Base-by-base conservation (phyloP, 2,888 invertebrate species). In the Tineola bisselliella region DNA sequence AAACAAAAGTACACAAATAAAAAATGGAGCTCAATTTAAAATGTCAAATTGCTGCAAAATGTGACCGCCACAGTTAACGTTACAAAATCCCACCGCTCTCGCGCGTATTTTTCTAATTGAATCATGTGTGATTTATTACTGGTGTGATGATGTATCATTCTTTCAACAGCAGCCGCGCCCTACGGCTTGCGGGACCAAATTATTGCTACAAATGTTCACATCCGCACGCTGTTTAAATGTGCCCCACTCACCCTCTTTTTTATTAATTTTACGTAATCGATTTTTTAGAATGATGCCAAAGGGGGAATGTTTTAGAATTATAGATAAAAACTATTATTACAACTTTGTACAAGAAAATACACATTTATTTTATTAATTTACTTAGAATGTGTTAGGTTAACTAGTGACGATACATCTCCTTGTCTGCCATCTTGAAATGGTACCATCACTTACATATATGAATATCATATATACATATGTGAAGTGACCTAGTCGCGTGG, bases 71-170 rank as follows among this genome's bases (percentile, higher is more conserved):
- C 54, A 19, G 54, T 54, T 31, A 57, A 54, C 17, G 6, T 13
- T 56, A 77, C 83, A 77, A 76, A 79, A 76, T 76, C 72, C 73
- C 77, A 73, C 71, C 76, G 77, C 73, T 78, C 71, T 69, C 72
- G 69, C 70, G 66, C 65, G 79, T 81, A 79, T 84, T 84, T 81
- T 84, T 86, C 86, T 86, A 87, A 87, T 87, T 87, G 86, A 87
- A 86, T 84, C 84, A 81, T 80, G 73, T 81, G 84, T 87, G 86
- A 87, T 87, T 87, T 87, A 87, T 86, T 82, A 84, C 84, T 82
- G 84, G 83, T 79, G 71, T 84, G 87, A 86, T 87, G 87, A 87
- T 87, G 87, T 81, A 86, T 87, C 84, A 86, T 86, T 84, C 84
- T 86, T 84, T 86, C 86, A 86, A 74, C 79, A 75, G 73, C 86